Conservation (phyloP, 2,797 vertebrate genomes). For the Myotis findleyi region DNA sequence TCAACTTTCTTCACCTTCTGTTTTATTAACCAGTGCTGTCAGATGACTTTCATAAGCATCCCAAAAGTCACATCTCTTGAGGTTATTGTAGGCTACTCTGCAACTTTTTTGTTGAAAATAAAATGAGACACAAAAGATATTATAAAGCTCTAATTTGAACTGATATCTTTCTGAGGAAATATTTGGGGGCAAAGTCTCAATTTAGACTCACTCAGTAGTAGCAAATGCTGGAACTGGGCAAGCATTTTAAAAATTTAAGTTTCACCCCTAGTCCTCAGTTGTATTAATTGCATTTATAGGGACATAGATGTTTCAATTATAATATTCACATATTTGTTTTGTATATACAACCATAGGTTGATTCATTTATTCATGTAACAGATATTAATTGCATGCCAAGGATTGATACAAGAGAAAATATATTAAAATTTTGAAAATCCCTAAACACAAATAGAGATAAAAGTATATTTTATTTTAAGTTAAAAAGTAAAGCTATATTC, state of each 20-base stretch:
- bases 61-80: background rate
- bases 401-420: background rate
- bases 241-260: conserved; percentile 8
- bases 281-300: background rate
- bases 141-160: background rate
- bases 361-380: background rate
- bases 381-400: background rate
- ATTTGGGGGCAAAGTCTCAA: background rate
- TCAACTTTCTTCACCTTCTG: background rate
- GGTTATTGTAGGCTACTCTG: background rate
- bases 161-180: background rate
- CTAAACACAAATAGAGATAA: background rate
- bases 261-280: background rate
- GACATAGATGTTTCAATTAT: background rate
- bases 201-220: background rate
- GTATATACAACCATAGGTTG: background rate
- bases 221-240: background rate
- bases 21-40: background rate
- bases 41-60: background rate
- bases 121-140: background rate
- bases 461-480: background rate
- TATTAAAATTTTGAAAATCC: background rate
- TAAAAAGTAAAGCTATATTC: background rate
- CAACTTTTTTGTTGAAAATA: background rate
- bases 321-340: background rate